phyloP scores from a whole-genome alignment of 1,140 invertebrate species.

The Leptinotarsa defecta region DNA sequence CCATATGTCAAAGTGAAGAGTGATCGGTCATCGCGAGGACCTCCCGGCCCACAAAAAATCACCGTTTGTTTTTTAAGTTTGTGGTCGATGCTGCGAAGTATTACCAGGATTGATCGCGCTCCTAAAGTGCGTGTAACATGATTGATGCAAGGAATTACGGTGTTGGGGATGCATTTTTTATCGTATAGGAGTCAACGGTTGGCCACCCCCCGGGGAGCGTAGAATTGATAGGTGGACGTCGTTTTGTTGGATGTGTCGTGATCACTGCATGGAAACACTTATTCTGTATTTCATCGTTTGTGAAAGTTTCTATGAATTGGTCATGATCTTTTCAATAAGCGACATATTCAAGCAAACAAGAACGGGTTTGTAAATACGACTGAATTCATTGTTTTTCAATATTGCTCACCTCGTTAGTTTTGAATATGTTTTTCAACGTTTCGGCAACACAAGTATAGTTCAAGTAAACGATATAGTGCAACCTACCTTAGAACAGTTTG shows the following conservation, averaged over 20 bases:
- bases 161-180: slow-evolving; percentile 20
- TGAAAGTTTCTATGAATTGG: too few species aligned
- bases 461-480: too few species aligned
- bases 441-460: too few species aligned
- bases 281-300: too few species aligned
- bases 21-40: slow-evolving; percentile 50
- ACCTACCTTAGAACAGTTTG: too few species aligned
- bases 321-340: too few species aligned
- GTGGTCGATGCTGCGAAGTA: slow-evolving; percentile 19
- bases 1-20: slow-evolving; percentile 55
- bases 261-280: too few species aligned
- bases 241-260: not conserved
- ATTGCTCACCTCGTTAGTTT: too few species aligned
- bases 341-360: too few species aligned
- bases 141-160: slow-evolving; percentile 25
- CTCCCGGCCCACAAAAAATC: slow-evolving; percentile 35
- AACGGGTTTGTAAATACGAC: too few species aligned
- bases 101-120: slow-evolving; percentile 25
- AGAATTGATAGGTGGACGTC: not conserved
- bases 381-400: too few species aligned
- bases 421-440: too few species aligned
- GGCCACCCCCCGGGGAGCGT: not conserved
- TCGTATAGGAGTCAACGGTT: not conserved
- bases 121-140: slow-evolving; percentile 24
- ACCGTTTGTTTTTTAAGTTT: not conserved